Evolutionary conservation across 2,113 vertebrate species (phyloP).

Genomic region (Andinoacara biseriatus): DNA sequence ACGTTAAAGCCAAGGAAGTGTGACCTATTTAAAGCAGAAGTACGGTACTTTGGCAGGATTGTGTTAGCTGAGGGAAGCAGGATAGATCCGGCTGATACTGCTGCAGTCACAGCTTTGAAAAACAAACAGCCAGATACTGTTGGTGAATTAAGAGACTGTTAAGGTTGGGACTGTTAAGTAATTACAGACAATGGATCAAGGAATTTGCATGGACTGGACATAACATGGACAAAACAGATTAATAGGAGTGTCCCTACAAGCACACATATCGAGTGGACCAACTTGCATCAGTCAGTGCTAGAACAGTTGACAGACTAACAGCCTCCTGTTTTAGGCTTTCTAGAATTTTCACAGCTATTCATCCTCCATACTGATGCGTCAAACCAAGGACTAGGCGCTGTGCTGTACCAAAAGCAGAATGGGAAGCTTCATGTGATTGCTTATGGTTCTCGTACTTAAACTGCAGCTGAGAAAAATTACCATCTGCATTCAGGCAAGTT

Average conservation of each 20-base stretch:
- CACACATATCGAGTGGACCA: background rate
- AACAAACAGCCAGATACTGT: background rate
- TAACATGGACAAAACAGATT: background rate
- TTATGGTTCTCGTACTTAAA: background rate
- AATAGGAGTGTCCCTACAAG: background rate
- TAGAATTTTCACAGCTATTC: background rate
- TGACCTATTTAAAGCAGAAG: too few relatives aligned
- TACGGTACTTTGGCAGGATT: too few relatives aligned
- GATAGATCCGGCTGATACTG: background rate
- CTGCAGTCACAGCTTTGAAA: background rate
- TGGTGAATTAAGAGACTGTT: background rate
- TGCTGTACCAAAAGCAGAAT: background rate
- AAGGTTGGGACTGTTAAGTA: background rate
- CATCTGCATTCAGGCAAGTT: background rate
- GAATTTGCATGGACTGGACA: background rate
- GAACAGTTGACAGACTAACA: background rate
- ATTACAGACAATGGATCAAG: background rate
- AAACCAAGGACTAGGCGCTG: background rate
- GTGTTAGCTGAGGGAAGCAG: too few relatives aligned
- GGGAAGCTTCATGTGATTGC: background rate
- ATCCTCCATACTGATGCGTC: background rate
- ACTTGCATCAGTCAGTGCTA: background rate
- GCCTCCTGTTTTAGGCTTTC: too few relatives aligned
- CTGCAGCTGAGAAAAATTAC: background rate
- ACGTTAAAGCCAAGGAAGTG: too few relatives aligned